A percentile compares a stretch with the other conserved stretches of the same genome.
phyloP scores from a whole-genome alignment of 2,113 vertebrate genomes.

The Lophura nycthemera region DNA sequence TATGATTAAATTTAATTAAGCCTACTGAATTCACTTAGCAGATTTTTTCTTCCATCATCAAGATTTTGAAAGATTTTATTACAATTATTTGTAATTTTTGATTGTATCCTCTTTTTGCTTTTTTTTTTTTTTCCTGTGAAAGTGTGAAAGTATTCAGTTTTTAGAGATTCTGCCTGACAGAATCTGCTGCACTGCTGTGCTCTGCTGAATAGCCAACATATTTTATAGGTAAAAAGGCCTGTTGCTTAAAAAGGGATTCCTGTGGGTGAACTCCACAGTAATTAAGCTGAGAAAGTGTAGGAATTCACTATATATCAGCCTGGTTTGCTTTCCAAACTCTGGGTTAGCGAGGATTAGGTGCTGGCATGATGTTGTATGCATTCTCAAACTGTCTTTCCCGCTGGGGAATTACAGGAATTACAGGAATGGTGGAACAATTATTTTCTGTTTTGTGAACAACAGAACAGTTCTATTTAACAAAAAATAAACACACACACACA shows the following conservation, averaged over 20 bases:
- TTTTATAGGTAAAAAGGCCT: neutral
- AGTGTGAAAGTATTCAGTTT: neutral
- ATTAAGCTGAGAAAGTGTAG: neutral
- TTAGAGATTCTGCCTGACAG: neutral
- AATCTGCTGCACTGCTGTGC: neutral
- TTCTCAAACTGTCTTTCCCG: constrained; percentile 53
- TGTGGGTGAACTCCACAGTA: neutral
- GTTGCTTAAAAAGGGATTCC: neutral
- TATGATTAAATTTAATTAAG: neutral
- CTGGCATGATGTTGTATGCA: neutral
- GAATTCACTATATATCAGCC: neutral
- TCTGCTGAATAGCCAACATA: neutral
- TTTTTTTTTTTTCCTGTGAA: neutral
- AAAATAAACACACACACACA: neutral
- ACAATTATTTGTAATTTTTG: neutral
- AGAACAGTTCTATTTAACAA: neutral
- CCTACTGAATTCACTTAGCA: neutral
- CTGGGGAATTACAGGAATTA: constrained; percentile 6
- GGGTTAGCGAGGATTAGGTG: neutral
- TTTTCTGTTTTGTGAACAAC: neutral
- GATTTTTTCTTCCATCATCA: neutral
- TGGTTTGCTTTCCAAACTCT: neutral
- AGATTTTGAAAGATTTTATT: neutral
- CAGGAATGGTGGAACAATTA: neutral
- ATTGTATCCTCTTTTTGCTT: neutral